phyloP scores from a whole-genome alignment of 2,797 vertebrate genomes.

The Valencia hispanica region DNA sequence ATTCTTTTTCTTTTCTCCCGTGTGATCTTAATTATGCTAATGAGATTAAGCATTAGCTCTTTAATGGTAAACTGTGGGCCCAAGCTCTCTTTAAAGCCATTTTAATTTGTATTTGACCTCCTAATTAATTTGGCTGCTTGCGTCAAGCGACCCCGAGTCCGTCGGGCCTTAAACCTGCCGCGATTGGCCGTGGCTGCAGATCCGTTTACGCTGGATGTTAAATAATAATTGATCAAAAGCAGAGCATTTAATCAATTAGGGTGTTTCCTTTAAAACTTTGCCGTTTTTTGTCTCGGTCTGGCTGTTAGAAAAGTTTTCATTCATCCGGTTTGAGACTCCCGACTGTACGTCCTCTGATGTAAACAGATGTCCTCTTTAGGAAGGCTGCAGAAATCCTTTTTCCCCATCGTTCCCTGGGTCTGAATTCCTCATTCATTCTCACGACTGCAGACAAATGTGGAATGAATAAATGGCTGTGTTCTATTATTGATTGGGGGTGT shows the following conservation, averaged over 20 bases:
- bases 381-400: slow-evolving; percentile 33
- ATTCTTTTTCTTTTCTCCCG: slow-evolving; percentile 35
- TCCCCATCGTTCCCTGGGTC: background rate
- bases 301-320: background rate
- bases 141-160: slow-evolving; percentile 19
- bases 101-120: slow-evolving; percentile 63
- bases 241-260: too few relatives aligned
- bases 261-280: background rate
- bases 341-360: slow-evolving; percentile 18
- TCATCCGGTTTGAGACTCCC: background rate
- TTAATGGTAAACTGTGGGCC: slow-evolving; percentile 54
- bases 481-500: slow-evolving; percentile 70
- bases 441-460: slow-evolving; percentile 32
- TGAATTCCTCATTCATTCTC: slow-evolving; percentile 31
- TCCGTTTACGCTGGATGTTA: background rate
- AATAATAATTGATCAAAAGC: slow-evolving; percentile 5
- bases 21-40: slow-evolving; percentile 74
- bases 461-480: slow-evolving; percentile 67
- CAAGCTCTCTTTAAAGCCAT: slow-evolving; percentile 53
- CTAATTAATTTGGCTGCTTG: slow-evolving; percentile 44
- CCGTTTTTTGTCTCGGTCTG: background rate
- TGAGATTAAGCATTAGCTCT: slow-evolving; percentile 56
- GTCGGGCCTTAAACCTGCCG: background rate
- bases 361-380: slow-evolving; percentile 63
- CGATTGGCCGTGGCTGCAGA: background rate